These are phyloP conservation scores for Mirza zaza DNA, from an alignment of 2,113 vertebrate genomes.

Conservation along the genomic window DNA sequence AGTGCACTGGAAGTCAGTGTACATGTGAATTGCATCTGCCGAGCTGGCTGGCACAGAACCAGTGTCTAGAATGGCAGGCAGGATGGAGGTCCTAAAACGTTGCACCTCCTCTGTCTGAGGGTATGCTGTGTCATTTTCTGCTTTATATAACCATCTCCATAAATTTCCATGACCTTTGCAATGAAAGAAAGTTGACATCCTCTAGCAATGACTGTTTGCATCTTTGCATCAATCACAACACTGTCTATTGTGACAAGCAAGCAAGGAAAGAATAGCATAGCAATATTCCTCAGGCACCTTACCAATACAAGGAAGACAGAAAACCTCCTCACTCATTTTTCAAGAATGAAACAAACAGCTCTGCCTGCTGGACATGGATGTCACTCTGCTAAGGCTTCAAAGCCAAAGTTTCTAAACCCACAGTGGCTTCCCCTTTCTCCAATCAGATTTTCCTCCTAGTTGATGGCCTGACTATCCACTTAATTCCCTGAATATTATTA, in stretches of 20 bases:
- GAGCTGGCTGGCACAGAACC: neutral
- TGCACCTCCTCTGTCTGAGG: neutral
- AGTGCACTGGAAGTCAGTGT: neutral
- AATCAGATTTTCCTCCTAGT: neutral
- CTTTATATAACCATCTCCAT: constrained; percentile 26
- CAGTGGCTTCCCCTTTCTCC: neutral
- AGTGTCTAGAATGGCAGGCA: neutral
- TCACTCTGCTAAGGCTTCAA: neutral
- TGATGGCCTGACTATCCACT: neutral
- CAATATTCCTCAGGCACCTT: constrained; percentile 4
- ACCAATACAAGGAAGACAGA: constrained; percentile 1
- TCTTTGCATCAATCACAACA: constrained; percentile 35
- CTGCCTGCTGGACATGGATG: neutral
- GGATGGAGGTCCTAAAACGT: neutral
- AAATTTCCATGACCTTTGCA: constrained; percentile 56
- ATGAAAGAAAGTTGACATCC: constrained; percentile 42
- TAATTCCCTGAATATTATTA: neutral
- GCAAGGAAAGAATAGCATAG: constrained; percentile 16
- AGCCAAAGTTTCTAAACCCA: neutral
- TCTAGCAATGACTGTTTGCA: constrained; percentile 47
- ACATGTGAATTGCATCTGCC: neutral
- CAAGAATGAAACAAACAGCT: constrained; percentile 42
- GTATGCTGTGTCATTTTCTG: neutral
- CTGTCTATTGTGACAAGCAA: constrained; percentile 52
- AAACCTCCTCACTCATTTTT: constrained; percentile 4